Conservation (phyloP, 2,888 invertebrate genomes). For the Blastobasis adustella region DNA sequence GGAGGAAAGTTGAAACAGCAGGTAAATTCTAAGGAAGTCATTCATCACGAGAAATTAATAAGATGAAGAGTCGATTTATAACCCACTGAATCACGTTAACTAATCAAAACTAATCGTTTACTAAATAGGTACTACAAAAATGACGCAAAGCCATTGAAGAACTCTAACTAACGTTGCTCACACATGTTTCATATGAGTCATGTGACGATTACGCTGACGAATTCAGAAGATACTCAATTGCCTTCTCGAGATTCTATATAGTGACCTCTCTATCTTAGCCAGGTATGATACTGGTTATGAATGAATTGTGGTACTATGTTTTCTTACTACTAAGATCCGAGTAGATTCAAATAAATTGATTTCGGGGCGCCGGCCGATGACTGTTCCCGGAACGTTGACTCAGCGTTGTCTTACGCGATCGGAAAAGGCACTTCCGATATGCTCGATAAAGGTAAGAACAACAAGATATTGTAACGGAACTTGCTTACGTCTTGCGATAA, state of each 20-base stretch:
- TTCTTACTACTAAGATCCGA: conserved; percentile 21
- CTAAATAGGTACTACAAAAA: conserved; percentile 31
- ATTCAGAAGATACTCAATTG: conserved; percentile 35
- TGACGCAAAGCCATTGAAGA: conserved; percentile 51
- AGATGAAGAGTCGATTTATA: too few species aligned
- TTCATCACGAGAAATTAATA: too few species aligned
- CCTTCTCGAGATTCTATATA: conserved; percentile 26
- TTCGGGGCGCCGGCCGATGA: conserved; percentile 31
- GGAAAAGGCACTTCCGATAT: conserved; percentile 47
- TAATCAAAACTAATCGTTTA: conserved; percentile 29
- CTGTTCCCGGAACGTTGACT: conserved; percentile 30
- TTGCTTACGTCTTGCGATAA: neutral
- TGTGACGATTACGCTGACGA: conserved; percentile 35
- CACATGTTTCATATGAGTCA: conserved; percentile 33
- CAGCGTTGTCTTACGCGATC: conserved; percentile 23
- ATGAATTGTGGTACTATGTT: conserved; percentile 40
- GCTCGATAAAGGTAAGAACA: conserved; percentile 15
- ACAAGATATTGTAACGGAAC: conserved; percentile 3
- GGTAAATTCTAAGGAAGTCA: too few species aligned
- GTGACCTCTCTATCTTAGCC: conserved; percentile 36
- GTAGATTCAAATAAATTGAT: conserved; percentile 30
- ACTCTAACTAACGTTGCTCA: conserved; percentile 21
- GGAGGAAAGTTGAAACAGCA: too few species aligned
- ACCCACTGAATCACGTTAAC: conserved; percentile 3
- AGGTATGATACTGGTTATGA: conserved; percentile 48